These are phyloP conservation scores for Tor tambroides DNA, from an alignment of 2,113 vertebrate genomes.

Conservation along the genomic window DNA sequence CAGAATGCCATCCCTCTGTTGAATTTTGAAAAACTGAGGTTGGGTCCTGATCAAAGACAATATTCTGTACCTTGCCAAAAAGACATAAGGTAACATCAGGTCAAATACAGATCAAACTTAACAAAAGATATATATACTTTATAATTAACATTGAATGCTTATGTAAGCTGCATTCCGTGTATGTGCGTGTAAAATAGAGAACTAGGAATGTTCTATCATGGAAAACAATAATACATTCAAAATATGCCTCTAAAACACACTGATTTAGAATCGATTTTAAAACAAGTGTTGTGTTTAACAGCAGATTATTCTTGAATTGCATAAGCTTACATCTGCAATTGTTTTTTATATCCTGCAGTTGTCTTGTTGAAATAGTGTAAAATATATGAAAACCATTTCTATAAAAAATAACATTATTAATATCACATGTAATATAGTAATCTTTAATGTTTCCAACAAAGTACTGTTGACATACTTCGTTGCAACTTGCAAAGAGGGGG, in stretches of 20 bases:
- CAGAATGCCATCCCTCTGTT: slow-evolving; percentile 5
- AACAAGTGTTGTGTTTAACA: neutral
- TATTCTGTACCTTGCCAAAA: slow-evolving; percentile 22
- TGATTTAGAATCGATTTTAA: neutral
- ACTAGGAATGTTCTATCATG: neutral
- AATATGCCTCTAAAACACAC: neutral
- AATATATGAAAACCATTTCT: neutral
- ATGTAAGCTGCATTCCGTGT: neutral
- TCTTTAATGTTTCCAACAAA: neutral
- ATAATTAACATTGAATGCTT: neutral
- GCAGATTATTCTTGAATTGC: neutral
- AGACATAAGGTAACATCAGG: neutral
- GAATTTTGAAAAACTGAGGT: slow-evolving; percentile 1
- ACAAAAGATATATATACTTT: neutral
- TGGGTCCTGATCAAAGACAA: slow-evolving; percentile 29
- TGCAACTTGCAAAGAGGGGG: neutral
- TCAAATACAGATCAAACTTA: neutral
- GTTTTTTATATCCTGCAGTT: neutral
- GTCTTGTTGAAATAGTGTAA: neutral
- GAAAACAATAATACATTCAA: neutral
- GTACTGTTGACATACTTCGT: neutral
- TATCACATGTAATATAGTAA: neutral
- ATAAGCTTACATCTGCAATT: neutral
- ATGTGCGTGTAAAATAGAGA: neutral
- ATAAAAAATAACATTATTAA: neutral